Percentiles rank a stretch among this genome's conserved stretches.
These are phyloP conservation scores for Mesopsocus fuscifrons DNA, from an alignment of 2,888 invertebrate species.

Conservation along the genomic window DNA sequence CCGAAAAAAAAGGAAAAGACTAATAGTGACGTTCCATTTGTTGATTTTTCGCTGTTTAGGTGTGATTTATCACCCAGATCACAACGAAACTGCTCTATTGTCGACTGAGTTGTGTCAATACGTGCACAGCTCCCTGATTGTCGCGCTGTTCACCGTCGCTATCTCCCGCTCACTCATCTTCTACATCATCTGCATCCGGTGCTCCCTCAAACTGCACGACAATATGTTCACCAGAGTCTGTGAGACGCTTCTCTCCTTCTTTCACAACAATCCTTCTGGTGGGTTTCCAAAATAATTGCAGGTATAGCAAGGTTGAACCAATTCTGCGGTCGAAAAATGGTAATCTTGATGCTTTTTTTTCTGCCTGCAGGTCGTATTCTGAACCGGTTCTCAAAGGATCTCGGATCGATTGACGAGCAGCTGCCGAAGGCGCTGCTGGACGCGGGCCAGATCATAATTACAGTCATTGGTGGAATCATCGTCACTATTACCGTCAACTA, in stretches of 20 bases:
- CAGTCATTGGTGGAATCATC: conserved; percentile 17
- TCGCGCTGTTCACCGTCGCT: conserved; percentile 13
- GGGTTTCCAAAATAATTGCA: too few relatives aligned
- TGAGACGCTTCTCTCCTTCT: conserved; percentile 45
- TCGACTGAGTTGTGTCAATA: conserved; percentile 8
- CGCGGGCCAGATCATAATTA: conserved; percentile 29
- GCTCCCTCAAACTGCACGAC: conserved; percentile 33
- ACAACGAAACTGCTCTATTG: too few relatives aligned
- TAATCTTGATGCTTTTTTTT: too few relatives aligned
- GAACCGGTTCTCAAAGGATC: conserved; percentile 67
- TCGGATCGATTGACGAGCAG: conserved; percentile 58
- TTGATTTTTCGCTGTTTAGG: too few relatives aligned
- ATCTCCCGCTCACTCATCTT: conserved; percentile 41
- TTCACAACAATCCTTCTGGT: conserved; percentile 59
- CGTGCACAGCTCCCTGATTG: conserved; percentile 9
- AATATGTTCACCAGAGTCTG: conserved; percentile 33
- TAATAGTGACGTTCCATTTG: too few relatives aligned
- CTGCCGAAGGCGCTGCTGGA: conserved; percentile 45
- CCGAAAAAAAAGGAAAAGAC: too few relatives aligned
- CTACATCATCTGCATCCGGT: conserved; percentile 44
- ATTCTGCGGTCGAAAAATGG: too few relatives aligned
- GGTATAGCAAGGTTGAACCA: too few relatives aligned
- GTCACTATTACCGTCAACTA: conserved; percentile 35
- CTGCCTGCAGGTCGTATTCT: conserved; percentile 54
- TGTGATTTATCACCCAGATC: too few relatives aligned